A percentile compares a stretch with the other conserved stretches of the same genome.
Conservation (phyloP, 2,888 invertebrate species). For the Amphipyra tragopoginis region DNA sequence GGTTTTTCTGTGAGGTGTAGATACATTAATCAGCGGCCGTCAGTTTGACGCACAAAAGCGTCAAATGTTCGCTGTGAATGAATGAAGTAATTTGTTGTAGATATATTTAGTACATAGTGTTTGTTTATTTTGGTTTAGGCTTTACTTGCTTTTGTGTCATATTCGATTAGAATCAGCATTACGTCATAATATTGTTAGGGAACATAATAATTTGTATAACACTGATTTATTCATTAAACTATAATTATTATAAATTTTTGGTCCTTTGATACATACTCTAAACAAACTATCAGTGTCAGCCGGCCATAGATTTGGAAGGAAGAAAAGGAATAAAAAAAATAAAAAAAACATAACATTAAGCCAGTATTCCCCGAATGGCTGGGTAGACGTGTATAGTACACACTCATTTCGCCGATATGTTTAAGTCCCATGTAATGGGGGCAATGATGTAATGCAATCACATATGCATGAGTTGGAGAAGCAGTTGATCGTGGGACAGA, state of each 20-base stretch:
- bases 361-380: too few species aligned
- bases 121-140: constrained; percentile 37
- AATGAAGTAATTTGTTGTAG: constrained; percentile 58
- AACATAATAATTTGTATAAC: too few species aligned
- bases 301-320: too few species aligned
- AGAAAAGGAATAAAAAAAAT: too few species aligned
- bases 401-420: too few species aligned
- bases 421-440: too few species aligned
- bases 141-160: constrained; percentile 33
- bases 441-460: too few species aligned
- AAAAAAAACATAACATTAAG: too few species aligned
- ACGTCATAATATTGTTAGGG: background rate
- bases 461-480: too few species aligned
- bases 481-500: too few species aligned
- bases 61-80: constrained; percentile 57
- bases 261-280: background rate
- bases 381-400: too few species aligned
- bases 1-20: constrained; percentile 28
- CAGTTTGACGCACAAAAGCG: constrained; percentile 58
- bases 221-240: background rate
- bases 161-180: constrained; percentile 30
- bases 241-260: background rate
- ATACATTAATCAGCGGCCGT: constrained; percentile 52
- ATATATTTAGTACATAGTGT: constrained; percentile 43
- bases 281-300: too few species aligned